Base-by-base conservation (phyloP, 2,888 invertebrate species). In the Diachrysia chrysitis region DNA sequence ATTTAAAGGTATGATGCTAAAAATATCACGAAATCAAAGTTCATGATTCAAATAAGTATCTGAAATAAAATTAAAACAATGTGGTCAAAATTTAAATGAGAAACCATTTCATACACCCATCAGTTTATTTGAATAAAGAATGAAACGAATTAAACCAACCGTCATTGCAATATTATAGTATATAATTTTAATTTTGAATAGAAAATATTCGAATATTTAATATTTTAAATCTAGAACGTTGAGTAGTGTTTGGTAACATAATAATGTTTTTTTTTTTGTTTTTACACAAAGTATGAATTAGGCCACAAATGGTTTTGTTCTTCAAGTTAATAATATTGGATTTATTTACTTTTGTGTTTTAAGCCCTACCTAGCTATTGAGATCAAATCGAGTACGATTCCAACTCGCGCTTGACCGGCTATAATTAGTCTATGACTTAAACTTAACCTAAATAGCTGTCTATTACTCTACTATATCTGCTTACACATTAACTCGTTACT, bases 111-210 rank as follows among this genome's bases (percentile, higher is more conserved):
- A n/a, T n/a, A n/a, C n/a, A n/a, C n/a, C n/a, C n/a, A n/a, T n/a
- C n/a, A n/a, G n/a, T 25, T 3, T 10, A 16, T 65, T 73, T 66
- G 23, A 69, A 70, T 66, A 58, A 59, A 69, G 61, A 69, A 76
- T 46, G 55, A 60, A 54, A 64, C 25, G 56, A 59, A 56, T 54
- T n/a, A 5, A 70, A 48, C 6, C 29, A 12, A 16, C 21, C 21
- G 19, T 48, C 48, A 48, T 19, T 19, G 23, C 56, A 57, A 58
- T 35, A n/a, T 23, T 55, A 68, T n/a, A n/a, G n/a, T n/a, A n/a
- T n/a, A n/a, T n/a, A n/a, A n/a, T n/a, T 66, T 68, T 68, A 14
- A 68, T 57, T 73, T 77, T 66, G 60, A 73, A 77, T 70, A 69
- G 56, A 71, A 73, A 77, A 73, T 54, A 58, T 66, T 69, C 48